Evolutionary conservation across 2,888 invertebrate genomes (phyloP), one percentile per base, ranked within the genome.

Genomic region (Metacarcinus magister): DNA sequence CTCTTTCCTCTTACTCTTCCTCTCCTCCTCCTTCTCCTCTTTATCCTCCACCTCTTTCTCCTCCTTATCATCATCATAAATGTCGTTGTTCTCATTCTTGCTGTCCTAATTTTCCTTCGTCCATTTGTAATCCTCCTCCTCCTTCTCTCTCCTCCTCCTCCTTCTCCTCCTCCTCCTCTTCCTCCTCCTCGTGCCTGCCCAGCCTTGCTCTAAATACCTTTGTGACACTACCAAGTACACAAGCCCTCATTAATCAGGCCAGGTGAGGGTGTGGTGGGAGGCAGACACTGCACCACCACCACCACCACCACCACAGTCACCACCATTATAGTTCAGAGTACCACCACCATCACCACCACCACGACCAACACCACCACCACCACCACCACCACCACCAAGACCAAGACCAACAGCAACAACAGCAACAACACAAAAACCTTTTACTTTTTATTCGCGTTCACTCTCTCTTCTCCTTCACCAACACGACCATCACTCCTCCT

Each of bases 381-480:
- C 2, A 28, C 7, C 82, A 82, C 7, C 82, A 32, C 28, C 8
- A 13, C 7, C 32, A 82, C 7, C 28, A 32, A n/a, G 23, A 2
- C 3, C 48, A 48, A 67, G 0, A 67, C 0, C 10, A 10, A 28
- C 82, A 82, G 8, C 82, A 32, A 2, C 32, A 82, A 28, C 3
- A 67, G 7, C 32, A 82, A 23, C 82, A 28, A 8, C 82, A 28
- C 8, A 32, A 82, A 82, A 32, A 28, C 82, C 82, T 82, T 32
- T 82, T 82, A 82, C 82, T 82, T 82, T 82, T 82, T 82, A 32
- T 32, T 82, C 13, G 82, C 32, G 10, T 82, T 82, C 82, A 82
- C 82, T 82, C 82, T 82, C 82, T 82, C 82, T 32, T 67, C 67
- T 75, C n/a, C 28, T 19, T n/a, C n/a, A 75, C 75, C 75, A n/a